Evolutionary conservation across 2,113 vertebrate species (phyloP).

Genomic region (Albula glossodonta): DNA sequence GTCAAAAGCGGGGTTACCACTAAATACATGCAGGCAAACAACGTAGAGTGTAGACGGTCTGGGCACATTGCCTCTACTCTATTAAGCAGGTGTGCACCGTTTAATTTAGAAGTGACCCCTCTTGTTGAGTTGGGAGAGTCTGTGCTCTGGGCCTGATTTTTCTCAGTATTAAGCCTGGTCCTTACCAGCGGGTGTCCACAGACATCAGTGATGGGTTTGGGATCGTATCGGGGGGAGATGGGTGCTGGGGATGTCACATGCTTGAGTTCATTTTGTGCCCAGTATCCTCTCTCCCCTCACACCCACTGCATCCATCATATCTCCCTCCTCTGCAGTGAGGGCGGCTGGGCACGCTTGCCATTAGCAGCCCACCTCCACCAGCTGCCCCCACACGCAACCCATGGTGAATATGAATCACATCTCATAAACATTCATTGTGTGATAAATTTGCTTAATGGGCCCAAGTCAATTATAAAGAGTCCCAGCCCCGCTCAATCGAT

Average conservation of each 20-base stretch:
- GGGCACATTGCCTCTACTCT: background rate
- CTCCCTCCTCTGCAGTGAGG: constrained; percentile 27
- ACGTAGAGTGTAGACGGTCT: background rate
- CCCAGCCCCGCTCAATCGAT: constrained; percentile 18
- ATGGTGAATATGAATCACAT: constrained; percentile 28
- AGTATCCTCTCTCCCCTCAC: background rate
- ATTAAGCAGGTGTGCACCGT: background rate
- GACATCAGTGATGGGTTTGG: background rate
- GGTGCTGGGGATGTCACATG: background rate
- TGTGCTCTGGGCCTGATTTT: background rate
- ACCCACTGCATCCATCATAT: background rate
- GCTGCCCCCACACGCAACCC: constrained; percentile 22
- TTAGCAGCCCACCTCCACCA: constrained; percentile 1
- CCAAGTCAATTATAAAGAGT: constrained; percentile 31
- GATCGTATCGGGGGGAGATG: background rate
- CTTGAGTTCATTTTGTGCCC: background rate
- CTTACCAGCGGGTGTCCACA: background rate
- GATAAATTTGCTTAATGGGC: constrained; percentile 41
- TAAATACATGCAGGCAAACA: background rate
- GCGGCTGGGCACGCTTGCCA: constrained; percentile 19
- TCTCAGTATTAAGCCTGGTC: background rate
- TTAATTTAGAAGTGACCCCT: background rate
- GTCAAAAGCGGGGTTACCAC: background rate
- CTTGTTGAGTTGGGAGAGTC: background rate
- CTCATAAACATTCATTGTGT: constrained; percentile 39